These are phyloP conservation scores for Idaea aversata DNA, from an alignment of 2,888 invertebrate species.

Conservation along the genomic window DNA sequence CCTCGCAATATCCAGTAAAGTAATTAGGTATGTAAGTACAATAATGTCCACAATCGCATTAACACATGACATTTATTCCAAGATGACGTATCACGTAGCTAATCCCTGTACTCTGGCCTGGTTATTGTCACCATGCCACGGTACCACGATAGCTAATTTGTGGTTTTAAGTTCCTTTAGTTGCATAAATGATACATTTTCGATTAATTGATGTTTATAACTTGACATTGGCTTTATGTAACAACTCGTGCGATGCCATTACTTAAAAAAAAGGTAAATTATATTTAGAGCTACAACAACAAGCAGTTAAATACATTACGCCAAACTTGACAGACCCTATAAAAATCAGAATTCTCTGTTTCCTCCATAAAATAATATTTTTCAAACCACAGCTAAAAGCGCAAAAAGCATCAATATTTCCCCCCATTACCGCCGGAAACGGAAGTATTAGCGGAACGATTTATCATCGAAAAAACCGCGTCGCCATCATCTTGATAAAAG, in stretches of 20 bases:
- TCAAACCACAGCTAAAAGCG: slow-evolving; percentile 6
- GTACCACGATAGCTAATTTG: too few relatives aligned
- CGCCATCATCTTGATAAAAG: slow-evolving; percentile 25
- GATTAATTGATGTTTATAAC: too few relatives aligned
- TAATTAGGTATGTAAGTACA: not conserved
- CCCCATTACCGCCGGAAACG: slow-evolving; percentile 53
- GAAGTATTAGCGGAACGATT: slow-evolving; percentile 59
- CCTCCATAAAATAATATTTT: slow-evolving; percentile 3
- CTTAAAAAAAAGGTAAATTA: too few relatives aligned
- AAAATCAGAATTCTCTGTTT: not conserved
- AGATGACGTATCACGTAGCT: slow-evolving; percentile 18
- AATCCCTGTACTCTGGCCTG: slow-evolving; percentile 6
- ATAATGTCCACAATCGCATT: slow-evolving; percentile 22
- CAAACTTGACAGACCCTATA: not conserved
- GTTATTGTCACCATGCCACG: slow-evolving; percentile 1
- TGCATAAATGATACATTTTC: too few relatives aligned
- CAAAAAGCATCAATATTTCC: slow-evolving; percentile 39
- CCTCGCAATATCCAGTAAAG: not conserved
- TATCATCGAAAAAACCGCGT: slow-evolving; percentile 50
- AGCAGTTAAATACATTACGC: not conserved
- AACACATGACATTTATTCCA: slow-evolving; percentile 10
- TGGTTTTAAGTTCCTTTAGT: too few relatives aligned
- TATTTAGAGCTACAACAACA: not conserved
- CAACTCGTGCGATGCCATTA: too few relatives aligned
- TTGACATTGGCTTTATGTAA: too few relatives aligned